These are phyloP conservation scores for Nerophis lumbriciformis DNA, from an alignment of 2,113 vertebrate genomes.

Conservation along the genomic window DNA sequence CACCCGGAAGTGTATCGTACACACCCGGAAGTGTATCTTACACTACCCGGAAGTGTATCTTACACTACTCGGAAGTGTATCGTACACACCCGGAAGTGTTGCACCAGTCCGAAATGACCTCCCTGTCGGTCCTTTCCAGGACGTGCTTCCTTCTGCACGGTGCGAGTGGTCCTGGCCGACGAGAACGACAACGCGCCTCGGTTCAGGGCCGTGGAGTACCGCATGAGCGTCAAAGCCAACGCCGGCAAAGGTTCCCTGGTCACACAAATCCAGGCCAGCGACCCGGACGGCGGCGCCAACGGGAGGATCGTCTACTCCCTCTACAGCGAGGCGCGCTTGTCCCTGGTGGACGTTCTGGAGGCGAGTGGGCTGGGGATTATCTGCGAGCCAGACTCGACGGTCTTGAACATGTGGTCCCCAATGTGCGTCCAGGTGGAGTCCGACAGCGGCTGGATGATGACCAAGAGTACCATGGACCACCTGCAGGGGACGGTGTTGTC, in stretches of 20 bases:
- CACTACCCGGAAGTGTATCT: too few species aligned
- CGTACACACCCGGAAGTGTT: too few species aligned
- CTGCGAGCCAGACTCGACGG: too few species aligned
- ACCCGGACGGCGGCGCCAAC: constrained; percentile 86
- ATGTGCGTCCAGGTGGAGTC: constrained; percentile 71
- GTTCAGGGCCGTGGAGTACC: constrained; percentile 86
- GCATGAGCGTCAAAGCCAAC: constrained; percentile 91
- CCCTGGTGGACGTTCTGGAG: constrained; percentile 87
- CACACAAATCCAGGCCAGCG: constrained; percentile 90
- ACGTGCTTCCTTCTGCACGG: constrained; percentile 85
- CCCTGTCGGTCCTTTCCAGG: constrained; percentile 36
- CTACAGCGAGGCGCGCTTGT: constrained; percentile 87
- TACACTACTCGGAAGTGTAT: too few species aligned
- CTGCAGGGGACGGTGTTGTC: constrained; percentile 87
- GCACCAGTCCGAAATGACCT: background rate
- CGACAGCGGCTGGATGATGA: constrained; percentile 98
- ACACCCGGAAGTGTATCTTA: too few species aligned
- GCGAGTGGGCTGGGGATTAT: constrained; percentile 52
- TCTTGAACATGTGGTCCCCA: too few species aligned
- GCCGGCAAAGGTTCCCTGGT: constrained; percentile 89
- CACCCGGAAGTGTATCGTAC: too few species aligned
- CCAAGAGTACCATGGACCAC: constrained; percentile 87
- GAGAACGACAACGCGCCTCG: constrained; percentile 93
- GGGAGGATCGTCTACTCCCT: constrained; percentile 88
- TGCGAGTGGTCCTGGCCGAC: constrained; percentile 87